Conservation (phyloP, 2,888 invertebrate genomes). For the Lissonota sp. region DNA sequence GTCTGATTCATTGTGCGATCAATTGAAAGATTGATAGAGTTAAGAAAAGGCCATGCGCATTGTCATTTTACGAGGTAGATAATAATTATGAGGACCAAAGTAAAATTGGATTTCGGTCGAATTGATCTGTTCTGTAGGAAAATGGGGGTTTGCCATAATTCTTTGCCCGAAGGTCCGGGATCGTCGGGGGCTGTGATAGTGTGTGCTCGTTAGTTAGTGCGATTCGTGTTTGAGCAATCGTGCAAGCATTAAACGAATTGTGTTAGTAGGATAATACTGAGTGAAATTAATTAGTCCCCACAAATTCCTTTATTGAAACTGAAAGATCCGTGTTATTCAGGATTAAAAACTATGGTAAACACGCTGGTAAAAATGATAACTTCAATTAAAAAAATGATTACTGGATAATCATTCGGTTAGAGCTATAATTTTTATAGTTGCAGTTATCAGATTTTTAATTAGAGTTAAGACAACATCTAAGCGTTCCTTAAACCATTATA, state of each 20-base stretch:
- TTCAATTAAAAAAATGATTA: no score
- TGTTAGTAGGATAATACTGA: neutral
- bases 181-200: constrained; percentile 44
- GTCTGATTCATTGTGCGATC: constrained; percentile 9
- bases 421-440: no score
- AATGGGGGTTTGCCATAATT: constrained; percentile 32
- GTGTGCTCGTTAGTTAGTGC: constrained; percentile 41
- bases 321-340: no score
- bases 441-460: no score
- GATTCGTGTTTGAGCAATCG: constrained; percentile 29
- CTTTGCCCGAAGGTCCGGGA: constrained; percentile 59
- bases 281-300: no score
- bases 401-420: no score
- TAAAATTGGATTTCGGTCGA: neutral
- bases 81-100: neutral
- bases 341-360: no score
- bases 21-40: constrained; percentile 20
- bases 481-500: neutral
- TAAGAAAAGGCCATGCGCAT: constrained; percentile 24
- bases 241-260: constrained; percentile 6
- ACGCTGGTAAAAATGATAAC: no score
- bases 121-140: constrained; percentile 6
- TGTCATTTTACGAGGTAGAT: neutral
- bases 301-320: no score
- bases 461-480: no score